phyloP scores from a whole-genome alignment of 1,140 invertebrate genomes.

The Eurosta solidaginis region DNA sequence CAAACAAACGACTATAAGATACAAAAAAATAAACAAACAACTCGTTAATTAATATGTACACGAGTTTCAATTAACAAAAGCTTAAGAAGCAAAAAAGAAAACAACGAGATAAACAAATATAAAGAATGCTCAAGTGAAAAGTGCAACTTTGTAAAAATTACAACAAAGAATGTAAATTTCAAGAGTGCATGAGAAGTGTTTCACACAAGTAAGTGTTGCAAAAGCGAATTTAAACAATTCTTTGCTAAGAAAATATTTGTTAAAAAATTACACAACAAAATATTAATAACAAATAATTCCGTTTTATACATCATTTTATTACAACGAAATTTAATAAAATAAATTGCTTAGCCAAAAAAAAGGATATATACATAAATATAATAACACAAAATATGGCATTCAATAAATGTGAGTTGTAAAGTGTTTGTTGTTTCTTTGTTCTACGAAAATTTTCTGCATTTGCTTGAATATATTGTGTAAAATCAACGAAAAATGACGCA shows the following conservation, averaged over 20 bases:
- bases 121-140: background rate
- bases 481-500: background rate
- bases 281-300: background rate
- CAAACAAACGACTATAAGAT: background rate
- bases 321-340: background rate
- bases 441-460: background rate
- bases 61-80: background rate
- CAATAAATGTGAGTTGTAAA: background rate
- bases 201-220: background rate
- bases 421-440: background rate
- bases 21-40: background rate
- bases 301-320: background rate
- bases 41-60: background rate
- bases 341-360: background rate
- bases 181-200: background rate
- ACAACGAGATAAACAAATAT: background rate
- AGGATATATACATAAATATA: background rate
- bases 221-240: background rate
- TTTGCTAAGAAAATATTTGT: background rate
- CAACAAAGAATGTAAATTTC: background rate
- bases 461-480: background rate
- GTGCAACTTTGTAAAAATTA: background rate
- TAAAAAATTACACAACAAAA: background rate
- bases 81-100: too few species aligned
- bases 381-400: conserved; percentile 4